phyloP scores from a whole-genome alignment of 2,888 invertebrate genomes.

The Cheilosia variabilis region DNA sequence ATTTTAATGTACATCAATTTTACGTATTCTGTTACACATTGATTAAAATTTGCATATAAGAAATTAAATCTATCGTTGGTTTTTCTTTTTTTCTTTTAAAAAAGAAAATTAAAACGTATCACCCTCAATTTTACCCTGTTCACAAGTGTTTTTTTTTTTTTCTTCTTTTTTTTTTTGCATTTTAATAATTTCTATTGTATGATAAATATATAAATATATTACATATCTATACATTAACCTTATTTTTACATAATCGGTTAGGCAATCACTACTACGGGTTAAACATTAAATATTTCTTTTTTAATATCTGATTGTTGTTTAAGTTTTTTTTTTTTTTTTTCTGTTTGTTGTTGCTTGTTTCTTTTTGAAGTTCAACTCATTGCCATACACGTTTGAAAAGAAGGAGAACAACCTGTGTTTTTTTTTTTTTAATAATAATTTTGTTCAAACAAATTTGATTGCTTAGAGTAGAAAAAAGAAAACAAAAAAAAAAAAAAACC shows the following conservation, averaged over 20 bases:
- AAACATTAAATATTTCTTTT: conserved; percentile 22
- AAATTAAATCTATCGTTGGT: conserved; percentile 62
- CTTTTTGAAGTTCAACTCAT: not conserved
- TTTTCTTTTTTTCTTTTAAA: conserved; percentile 41
- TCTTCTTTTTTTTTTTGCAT: conserved; percentile 20
- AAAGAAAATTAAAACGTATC: conserved; percentile 63
- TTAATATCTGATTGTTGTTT: conserved; percentile 28
- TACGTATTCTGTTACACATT: conserved; percentile 50
- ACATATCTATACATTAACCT: conserved; percentile 38
- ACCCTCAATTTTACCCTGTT: conserved; percentile 73
- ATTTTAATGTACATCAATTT: conserved; percentile 44
- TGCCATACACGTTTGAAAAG: not conserved
- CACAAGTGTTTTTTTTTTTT: conserved; percentile 52
- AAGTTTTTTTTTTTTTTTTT: conserved; percentile 1
- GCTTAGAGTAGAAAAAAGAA: conserved; percentile 19
- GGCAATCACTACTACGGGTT: conserved; percentile 26
- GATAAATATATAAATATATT: conserved; percentile 44
- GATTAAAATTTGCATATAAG: conserved; percentile 48
- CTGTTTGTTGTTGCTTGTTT: not conserved
- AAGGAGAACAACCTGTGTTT: conserved; percentile 1
- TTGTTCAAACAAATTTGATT: conserved; percentile 11
- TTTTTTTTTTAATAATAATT: not conserved
- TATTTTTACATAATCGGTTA: conserved; percentile 16
- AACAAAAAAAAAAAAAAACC: conserved; percentile 14
- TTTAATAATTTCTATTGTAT: conserved; percentile 36